Evolutionary conservation across 2,797 vertebrate genomes (phyloP), one percentile per base, ranked within the genome.

Genomic region (Thunnus albacares): DNA sequence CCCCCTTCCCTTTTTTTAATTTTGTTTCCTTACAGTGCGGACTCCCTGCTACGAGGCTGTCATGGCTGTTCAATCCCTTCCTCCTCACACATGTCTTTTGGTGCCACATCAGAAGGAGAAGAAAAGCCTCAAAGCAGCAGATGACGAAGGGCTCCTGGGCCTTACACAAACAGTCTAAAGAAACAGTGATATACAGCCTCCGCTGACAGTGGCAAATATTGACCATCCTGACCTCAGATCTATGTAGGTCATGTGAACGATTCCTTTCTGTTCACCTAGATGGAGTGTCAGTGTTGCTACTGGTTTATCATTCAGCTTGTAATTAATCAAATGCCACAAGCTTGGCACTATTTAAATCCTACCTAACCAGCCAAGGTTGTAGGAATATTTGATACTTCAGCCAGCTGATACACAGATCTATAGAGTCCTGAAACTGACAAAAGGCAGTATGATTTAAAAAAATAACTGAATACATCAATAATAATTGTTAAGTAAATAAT

Each of bases 221-320:
- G 79, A 81, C 60, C 47, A 7, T 10, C 24, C 10, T 83, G 61
- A 85, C 43, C 53, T 82, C 71, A 63, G 68, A 28, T 61, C 22
- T 59, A 26, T 68, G 17, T 30, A 63, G 38, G 51, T 18, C 6
- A 72, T 53, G 41, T 81, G 14, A 84, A 64, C 0, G 20, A 75
- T 84, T 59, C 62, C 30, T 62, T 30, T 7, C 47, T 75, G 24
- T 59, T 41, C 24, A 49, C 17, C 28, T 2, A 20, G 66, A 64
- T n/a, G 24, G 41, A 71, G 13, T 1, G 22, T 12, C 58, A 87
- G 75, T 75, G 2, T 75, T 41, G n/a, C 43, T 12, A 12, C 49
- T 33, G 5, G 58, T 75, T 80, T 51, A 58, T 74, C 73, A 73
- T 59, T 49, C 63, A 67, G 59, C 14, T 52, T 0, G 0, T 15